Evolutionary conservation across 2,888 invertebrate species (phyloP).

Genomic region (Sturmia bella): DNA sequence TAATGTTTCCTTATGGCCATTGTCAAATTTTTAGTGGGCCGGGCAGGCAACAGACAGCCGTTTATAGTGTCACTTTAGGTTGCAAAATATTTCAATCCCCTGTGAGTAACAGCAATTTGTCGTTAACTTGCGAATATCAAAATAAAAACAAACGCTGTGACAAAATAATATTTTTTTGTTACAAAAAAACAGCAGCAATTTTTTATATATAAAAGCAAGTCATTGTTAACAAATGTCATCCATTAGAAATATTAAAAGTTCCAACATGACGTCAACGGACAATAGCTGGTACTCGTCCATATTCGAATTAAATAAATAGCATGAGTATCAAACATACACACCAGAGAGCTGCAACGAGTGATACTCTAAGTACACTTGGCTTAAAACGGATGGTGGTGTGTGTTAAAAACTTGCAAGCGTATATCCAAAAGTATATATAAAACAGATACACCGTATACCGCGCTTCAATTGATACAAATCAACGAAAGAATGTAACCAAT

Average conservation of each 20-base stretch:
- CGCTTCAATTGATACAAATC: too few species aligned
- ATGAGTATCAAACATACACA: neutral
- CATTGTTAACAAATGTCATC: slow-evolving; percentile 67
- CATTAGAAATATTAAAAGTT: slow-evolving; percentile 69
- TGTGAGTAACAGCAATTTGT: slow-evolving; percentile 8
- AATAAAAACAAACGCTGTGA: slow-evolving; percentile 23
- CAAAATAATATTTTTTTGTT: slow-evolving; percentile 21
- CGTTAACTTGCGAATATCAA: slow-evolving; percentile 36
- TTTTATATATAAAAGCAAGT: slow-evolving; percentile 18
- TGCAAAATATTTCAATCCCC: slow-evolving; percentile 26
- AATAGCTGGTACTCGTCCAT: slow-evolving; percentile 32
- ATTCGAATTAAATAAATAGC: neutral
- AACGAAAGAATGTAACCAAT: too few species aligned
- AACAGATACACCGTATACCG: too few species aligned
- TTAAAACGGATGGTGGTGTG: too few species aligned
- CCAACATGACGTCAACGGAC: slow-evolving; percentile 65
- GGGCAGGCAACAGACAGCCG: slow-evolving; percentile 27
- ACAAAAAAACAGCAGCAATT: slow-evolving; percentile 35
- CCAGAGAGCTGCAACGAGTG: too few species aligned
- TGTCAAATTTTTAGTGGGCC: slow-evolving; percentile 36
- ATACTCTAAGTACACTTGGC: too few species aligned
- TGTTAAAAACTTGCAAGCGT: too few species aligned
- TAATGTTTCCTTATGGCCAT: slow-evolving; percentile 50
- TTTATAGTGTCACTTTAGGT: slow-evolving; percentile 32
- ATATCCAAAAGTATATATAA: too few species aligned